Evolutionary conservation across 2,888 invertebrate genomes (phyloP).

Genomic region (Pogonocherus hispidulus): DNA sequence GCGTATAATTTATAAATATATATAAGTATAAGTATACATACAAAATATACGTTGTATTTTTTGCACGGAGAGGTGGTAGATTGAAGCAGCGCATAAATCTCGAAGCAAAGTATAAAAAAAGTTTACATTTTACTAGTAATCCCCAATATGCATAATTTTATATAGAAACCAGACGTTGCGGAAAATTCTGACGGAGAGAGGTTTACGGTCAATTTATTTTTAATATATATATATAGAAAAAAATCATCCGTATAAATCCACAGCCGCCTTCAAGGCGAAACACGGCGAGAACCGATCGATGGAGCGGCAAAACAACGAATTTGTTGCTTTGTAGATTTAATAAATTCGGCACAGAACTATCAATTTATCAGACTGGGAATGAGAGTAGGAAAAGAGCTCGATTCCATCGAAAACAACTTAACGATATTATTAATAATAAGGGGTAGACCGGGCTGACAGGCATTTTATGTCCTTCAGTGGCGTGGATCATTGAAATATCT

Average conservation of each 20-base stretch:
- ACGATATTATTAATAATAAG: conserved; percentile 40
- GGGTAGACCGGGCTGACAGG: conserved; percentile 37
- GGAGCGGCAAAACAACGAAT: conserved; percentile 14
- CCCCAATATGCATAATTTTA: conserved; percentile 8
- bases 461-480: too few relatives aligned
- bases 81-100: too few relatives aligned
- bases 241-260: conserved; percentile 3
- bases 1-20: too few relatives aligned
- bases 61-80: too few relatives aligned
- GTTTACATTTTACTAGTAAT: conserved; percentile 4
- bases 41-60: too few relatives aligned
- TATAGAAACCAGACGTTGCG: not conserved
- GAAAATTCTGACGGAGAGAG: not conserved
- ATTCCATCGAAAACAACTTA: conserved; percentile 45
- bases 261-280: too few relatives aligned
- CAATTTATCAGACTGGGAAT: conserved; percentile 30
- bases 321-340: conserved; percentile 34
- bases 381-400: not conserved
- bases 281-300: not conserved
- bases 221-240: conserved; percentile 21
- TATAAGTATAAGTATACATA: too few relatives aligned
- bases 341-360: conserved; percentile 31
- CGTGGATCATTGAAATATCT: too few relatives aligned
- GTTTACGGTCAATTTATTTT: conserved; percentile 19
- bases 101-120: too few relatives aligned